A percentile compares a stretch with the other conserved stretches of the same genome.
These are phyloP conservation scores for Xanthia icteritia DNA, from an alignment of 2,888 invertebrate species.

Conservation along the genomic window DNA sequence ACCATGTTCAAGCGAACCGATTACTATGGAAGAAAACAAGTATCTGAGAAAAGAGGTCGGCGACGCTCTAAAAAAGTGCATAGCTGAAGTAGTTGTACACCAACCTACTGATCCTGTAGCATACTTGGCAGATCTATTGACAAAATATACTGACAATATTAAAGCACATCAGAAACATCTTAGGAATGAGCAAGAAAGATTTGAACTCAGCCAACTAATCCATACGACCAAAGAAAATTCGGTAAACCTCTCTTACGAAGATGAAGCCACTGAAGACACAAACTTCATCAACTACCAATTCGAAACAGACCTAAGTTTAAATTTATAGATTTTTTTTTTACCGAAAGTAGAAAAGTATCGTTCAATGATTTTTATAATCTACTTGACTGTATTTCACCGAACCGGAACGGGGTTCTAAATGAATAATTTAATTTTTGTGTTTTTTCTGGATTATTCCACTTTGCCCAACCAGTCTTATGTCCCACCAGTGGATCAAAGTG, in stretches of 20 bases:
- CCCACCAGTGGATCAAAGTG: too few relatives aligned
- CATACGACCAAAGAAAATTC: constrained; percentile 31
- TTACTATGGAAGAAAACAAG: constrained; percentile 65
- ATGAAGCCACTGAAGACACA: constrained; percentile 37
- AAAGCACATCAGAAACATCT: constrained; percentile 43
- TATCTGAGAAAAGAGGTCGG: constrained; percentile 72
- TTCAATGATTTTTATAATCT: constrained; percentile 6
- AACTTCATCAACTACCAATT: constrained; percentile 34
- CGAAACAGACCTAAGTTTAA: constrained; percentile 12
- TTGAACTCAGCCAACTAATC: constrained; percentile 49
- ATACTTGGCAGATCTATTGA: constrained; percentile 70
- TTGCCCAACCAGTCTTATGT: too few relatives aligned
- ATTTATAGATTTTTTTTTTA: too few relatives aligned
- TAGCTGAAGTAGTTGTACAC: constrained; percentile 72
- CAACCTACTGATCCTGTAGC: constrained; percentile 74
- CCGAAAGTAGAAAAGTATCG: constrained; percentile 1
- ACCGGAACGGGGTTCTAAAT: not conserved
- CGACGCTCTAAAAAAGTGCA: constrained; percentile 69
- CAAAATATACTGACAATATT: constrained; percentile 64
- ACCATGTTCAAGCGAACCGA: constrained; percentile 56
- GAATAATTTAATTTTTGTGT: too few relatives aligned
- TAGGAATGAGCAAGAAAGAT: constrained; percentile 55
- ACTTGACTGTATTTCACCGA: not conserved
- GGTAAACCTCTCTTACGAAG: constrained; percentile 20
- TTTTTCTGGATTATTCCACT: not conserved